Evolutionary conservation across 2,113 vertebrate species (phyloP).

Genomic region (Geococcyx californianus): DNA sequence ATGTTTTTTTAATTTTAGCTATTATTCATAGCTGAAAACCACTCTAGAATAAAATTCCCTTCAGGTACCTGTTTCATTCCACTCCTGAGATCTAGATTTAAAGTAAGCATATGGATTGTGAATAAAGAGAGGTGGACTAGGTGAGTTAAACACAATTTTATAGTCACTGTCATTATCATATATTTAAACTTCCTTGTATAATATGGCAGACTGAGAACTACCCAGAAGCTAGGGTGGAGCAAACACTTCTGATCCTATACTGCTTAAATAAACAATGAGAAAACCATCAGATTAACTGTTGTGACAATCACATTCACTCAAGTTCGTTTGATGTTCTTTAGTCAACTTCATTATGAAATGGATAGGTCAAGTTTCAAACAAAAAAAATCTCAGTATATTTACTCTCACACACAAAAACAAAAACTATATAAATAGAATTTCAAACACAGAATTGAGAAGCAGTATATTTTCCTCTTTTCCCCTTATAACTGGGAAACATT

Average conservation of each 20-base stretch:
- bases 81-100: neutral
- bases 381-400: neutral
- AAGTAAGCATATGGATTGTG: no score
- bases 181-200: neutral
- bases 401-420: neutral
- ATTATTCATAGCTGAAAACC: neutral
- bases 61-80: neutral
- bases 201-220: neutral
- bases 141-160: neutral
- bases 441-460: neutral
- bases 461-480: neutral
- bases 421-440: neutral
- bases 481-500: neutral
- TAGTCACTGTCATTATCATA: neutral
- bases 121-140: neutral
- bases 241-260: neutral
- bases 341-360: neutral
- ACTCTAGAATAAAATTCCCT: neutral
- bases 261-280: neutral
- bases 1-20: neutral
- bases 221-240: neutral
- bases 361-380: neutral
- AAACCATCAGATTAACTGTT: neutral
- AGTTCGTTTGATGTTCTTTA: neutral
- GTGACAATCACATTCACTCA: neutral